These are phyloP conservation scores for Centroberyx gerrardi DNA, from an alignment of 2,797 vertebrate genomes.

Conservation along the genomic window DNA sequence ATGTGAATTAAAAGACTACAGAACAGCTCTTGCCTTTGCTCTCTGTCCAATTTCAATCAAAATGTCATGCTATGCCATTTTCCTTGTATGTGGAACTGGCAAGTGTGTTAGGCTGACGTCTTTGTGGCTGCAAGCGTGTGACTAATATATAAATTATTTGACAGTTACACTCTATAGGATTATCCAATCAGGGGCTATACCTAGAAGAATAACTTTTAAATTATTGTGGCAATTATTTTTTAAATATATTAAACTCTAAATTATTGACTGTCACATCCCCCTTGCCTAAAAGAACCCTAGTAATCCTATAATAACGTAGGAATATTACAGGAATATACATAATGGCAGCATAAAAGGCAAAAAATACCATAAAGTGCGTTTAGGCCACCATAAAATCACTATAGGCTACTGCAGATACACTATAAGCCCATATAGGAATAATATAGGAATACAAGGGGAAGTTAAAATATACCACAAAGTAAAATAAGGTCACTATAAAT, in stretches of 20 bases:
- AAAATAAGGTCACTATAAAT: no score
- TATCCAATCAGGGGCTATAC: conserved; percentile 47
- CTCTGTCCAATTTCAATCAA: conserved; percentile 83
- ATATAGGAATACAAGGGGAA: neutral
- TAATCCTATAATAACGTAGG: neutral
- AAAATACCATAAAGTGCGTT: neutral
- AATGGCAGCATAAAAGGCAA: neutral
- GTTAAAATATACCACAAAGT: no score
- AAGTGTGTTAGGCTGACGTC: conserved; percentile 75
- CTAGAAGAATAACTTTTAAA: conserved; percentile 45
- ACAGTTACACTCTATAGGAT: conserved; percentile 71
- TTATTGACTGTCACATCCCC: no score
- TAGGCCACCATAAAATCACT: no score
- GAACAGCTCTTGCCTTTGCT: conserved; percentile 81
- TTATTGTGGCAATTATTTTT: conserved; percentile 8
- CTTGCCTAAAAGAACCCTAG: neutral
- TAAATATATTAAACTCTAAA: neutral
- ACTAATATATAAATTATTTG: conserved; percentile 74
- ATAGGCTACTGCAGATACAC: no score
- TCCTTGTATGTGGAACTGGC: conserved; percentile 73
- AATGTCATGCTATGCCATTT: conserved; percentile 82
- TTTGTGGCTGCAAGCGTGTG: conserved; percentile 75
- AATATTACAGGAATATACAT: neutral
- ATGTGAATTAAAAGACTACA: conserved; percentile 83
- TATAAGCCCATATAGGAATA: neutral